phyloP scores from a whole-genome alignment of 2,888 invertebrate species.

The Caenorhabditis virilis region DNA sequence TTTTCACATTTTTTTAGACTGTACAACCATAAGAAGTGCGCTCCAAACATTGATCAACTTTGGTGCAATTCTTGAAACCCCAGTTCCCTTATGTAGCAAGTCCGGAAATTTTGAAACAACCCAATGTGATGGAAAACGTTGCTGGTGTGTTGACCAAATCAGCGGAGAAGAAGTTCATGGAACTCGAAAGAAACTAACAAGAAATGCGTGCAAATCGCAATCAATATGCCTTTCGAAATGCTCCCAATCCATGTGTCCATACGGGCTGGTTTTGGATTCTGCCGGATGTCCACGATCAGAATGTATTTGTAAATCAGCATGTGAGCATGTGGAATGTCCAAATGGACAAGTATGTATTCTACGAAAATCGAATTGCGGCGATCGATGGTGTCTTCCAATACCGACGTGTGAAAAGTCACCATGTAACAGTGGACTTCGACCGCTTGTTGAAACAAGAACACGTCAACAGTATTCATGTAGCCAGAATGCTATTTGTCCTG shows the following conservation, averaged over 20 bases:
- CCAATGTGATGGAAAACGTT: conserved; percentile 37
- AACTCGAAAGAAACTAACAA: conserved; percentile 42
- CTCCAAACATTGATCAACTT: conserved; percentile 25
- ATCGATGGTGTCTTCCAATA: conserved; percentile 48
- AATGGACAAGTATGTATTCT: conserved; percentile 47
- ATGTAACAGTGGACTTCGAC: conserved; percentile 32
- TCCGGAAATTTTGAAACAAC: conserved; percentile 32
- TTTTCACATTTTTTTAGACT: conserved; percentile 34
- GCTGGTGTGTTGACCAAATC: conserved; percentile 53
- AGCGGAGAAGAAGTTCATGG: conserved; percentile 58
- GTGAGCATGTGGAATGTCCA: conserved; percentile 39
- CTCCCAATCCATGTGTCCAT: conserved; percentile 32
- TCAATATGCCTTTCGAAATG: conserved; percentile 35
- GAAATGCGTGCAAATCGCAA: conserved; percentile 33
- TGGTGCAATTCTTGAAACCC: conserved; percentile 32
- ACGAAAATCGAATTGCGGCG: conserved; percentile 37
- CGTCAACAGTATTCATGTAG: conserved; percentile 48
- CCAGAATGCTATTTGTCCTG: conserved; percentile 46
- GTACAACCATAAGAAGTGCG: conserved; percentile 30
- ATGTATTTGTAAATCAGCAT: conserved; percentile 46
- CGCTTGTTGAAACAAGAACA: conserved; percentile 44
- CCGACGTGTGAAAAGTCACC: conserved; percentile 49
- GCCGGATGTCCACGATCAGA: conserved; percentile 44
- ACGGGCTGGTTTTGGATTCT: conserved; percentile 39
- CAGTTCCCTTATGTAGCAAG: conserved; percentile 25